Conservation (phyloP, 1,140 invertebrate genomes). For the Nebria ingens region DNA sequence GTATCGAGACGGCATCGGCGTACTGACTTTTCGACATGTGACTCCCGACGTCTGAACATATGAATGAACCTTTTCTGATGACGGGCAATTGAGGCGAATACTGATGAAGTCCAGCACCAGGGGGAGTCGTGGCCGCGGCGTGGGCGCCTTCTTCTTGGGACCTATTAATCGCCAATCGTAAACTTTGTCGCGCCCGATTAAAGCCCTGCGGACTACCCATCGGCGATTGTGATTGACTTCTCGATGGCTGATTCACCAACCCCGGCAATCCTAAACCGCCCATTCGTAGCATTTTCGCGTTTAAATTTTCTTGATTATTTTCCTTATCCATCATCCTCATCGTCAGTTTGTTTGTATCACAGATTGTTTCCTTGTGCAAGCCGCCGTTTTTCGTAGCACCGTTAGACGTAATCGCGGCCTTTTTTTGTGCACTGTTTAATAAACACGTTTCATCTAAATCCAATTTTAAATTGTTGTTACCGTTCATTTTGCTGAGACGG, state of each 20-base stretch:
- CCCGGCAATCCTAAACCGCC: not conserved
- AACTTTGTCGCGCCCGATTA: not conserved
- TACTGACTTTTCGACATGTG: constrained; percentile 25
- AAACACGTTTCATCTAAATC: not conserved
- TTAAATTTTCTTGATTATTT: not conserved
- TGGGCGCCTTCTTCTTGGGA: constrained; percentile 3
- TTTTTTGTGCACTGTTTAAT: not conserved
- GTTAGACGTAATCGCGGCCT: not conserved
- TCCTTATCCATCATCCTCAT: too few relatives aligned
- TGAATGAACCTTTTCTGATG: constrained; percentile 6
- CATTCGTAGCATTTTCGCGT: constrained; percentile 1
- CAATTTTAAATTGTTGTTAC: not conserved
- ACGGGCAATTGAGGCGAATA: not conserved
- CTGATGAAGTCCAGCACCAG: not conserved
- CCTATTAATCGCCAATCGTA: not conserved
- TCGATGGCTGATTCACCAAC: not conserved
- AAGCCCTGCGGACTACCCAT: not conserved
- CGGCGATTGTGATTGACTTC: not conserved
- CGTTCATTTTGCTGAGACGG: not conserved
- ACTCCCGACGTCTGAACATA: constrained; percentile 20
- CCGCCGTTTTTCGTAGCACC: not conserved
- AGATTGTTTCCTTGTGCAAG: not conserved
- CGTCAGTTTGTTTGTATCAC: not conserved
- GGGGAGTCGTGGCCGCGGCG: not conserved
- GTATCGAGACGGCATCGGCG: constrained; percentile 54